Conservation (phyloP, 2,888 invertebrate species). For the Apodemia zela region DNA sequence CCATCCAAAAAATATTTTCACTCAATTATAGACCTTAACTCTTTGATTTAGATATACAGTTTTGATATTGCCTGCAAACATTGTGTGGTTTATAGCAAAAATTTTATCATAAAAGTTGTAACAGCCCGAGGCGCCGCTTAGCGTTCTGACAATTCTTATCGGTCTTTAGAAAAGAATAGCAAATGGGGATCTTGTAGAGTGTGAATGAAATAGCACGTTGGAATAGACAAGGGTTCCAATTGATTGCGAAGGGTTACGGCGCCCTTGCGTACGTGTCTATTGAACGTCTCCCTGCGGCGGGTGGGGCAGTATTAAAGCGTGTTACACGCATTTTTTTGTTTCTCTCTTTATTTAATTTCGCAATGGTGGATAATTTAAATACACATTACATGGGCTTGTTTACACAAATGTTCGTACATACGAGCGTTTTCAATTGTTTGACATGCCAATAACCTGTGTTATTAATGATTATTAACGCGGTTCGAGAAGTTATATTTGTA, state of each 20-base stretch:
- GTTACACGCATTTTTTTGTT: slow-evolving; percentile 65
- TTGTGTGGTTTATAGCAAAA: slow-evolving; percentile 39
- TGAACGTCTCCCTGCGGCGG: slow-evolving; percentile 55
- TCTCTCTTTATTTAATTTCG: slow-evolving; percentile 75
- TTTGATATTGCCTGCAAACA: too few relatives aligned
- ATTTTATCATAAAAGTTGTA: slow-evolving; percentile 59
- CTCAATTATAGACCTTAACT: slow-evolving; percentile 34
- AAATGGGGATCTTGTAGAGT: slow-evolving; percentile 26
- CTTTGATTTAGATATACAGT: rapidly evolving
- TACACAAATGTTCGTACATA: slow-evolving; percentile 28
- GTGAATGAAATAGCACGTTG: slow-evolving; percentile 44
- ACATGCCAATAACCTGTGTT: slow-evolving; percentile 14
- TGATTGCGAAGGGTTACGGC: slow-evolving; percentile 70
- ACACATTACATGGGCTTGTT: slow-evolving; percentile 59
- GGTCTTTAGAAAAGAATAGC: slow-evolving; percentile 49
- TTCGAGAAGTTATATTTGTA: not conserved
- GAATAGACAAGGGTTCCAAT: slow-evolving; percentile 66
- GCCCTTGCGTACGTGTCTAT: slow-evolving; percentile 59
- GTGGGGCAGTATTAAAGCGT: slow-evolving; percentile 59
- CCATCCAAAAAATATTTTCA: slow-evolving; percentile 18
- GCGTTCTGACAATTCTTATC: slow-evolving; percentile 49
- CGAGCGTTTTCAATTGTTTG: not conserved
- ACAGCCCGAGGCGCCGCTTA: slow-evolving; percentile 57
- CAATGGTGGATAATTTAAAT: slow-evolving; percentile 75
- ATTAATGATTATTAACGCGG: not conserved